These are phyloP conservation scores for Polydrusus cervinus DNA, from an alignment of 2,888 invertebrate genomes.

Conservation along the genomic window DNA sequence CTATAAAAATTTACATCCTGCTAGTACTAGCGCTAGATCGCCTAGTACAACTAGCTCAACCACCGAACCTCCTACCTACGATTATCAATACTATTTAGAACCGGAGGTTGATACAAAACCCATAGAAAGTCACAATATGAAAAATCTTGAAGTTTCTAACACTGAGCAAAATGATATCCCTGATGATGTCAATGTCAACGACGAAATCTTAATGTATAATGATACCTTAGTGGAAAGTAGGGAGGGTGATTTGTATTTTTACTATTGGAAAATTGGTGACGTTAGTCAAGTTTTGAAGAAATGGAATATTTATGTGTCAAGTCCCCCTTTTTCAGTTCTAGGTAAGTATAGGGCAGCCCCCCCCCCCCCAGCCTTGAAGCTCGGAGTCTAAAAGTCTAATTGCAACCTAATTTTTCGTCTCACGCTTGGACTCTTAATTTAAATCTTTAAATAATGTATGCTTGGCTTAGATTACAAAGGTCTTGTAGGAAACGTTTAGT, in stretches of 20 bases:
- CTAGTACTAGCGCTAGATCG: background rate
- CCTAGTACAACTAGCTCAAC: background rate
- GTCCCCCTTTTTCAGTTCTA: slow-evolving; percentile 60
- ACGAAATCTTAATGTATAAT: slow-evolving; percentile 63
- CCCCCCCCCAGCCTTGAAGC: too few relatives aligned
- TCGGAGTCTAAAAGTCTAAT: too few relatives aligned
- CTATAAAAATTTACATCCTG: slow-evolving; percentile 9
- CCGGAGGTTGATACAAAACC: background rate
- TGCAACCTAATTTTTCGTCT: too few relatives aligned
- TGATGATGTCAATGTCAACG: slow-evolving; percentile 16
- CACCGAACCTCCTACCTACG: background rate
- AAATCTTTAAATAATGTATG: too few relatives aligned
- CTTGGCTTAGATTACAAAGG: too few relatives aligned
- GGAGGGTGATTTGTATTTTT: slow-evolving; percentile 63
- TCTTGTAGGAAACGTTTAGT: too few relatives aligned
- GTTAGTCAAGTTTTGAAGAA: slow-evolving; percentile 60
- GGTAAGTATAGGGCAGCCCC: slow-evolving; percentile 57
- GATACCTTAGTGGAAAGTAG: slow-evolving; percentile 62
- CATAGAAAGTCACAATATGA: background rate
- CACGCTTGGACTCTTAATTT: too few relatives aligned
- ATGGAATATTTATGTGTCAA: slow-evolving; percentile 61
- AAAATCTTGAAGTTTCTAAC: slow-evolving; percentile 16
- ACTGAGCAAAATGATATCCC: background rate
- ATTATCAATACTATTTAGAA: slow-evolving; percentile 24
- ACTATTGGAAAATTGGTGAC: slow-evolving; percentile 66